These are phyloP conservation scores for Zaprionus camerounensis DNA, from an alignment of 1,140 invertebrate species.

Conservation along the genomic window DNA sequence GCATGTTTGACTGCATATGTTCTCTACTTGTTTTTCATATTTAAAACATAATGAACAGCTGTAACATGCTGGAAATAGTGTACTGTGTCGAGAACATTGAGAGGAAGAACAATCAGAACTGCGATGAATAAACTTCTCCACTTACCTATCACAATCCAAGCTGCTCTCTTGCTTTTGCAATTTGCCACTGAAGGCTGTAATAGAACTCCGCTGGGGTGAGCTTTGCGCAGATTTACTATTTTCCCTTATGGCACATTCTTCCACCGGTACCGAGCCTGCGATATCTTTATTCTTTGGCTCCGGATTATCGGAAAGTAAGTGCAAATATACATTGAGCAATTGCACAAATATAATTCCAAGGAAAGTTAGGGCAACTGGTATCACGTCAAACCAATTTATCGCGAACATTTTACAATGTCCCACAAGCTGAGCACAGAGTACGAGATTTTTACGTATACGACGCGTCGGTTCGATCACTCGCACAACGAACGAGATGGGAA, in stretches of 20 bases:
- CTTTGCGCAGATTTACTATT: slow-evolving; percentile 16
- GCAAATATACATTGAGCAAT: slow-evolving; percentile 69
- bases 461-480: slow-evolving; percentile 8
- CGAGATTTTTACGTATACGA: not conserved
- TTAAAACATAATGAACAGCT: slow-evolving; percentile 1
- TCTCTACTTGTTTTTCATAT: not conserved
- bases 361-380: slow-evolving; percentile 64
- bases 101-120: not conserved
- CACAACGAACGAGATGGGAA: slow-evolving; percentile 1
- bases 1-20: not conserved
- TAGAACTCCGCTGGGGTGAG: slow-evolving; percentile 19
- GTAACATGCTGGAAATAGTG: not conserved
- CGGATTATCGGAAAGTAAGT: slow-evolving; percentile 52
- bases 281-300: slow-evolving; percentile 41
- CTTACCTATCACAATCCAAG: slow-evolving; percentile 73
- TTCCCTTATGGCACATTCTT: slow-evolving; percentile 26
- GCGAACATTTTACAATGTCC: slow-evolving; percentile 50
- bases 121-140: slow-evolving; percentile 4
- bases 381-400: slow-evolving; percentile 73
- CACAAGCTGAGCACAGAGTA: slow-evolving; percentile 20
- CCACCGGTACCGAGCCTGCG: slow-evolving; percentile 5
- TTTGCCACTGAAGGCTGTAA: slow-evolving; percentile 57
- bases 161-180: slow-evolving; percentile 73
- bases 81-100: not conserved
- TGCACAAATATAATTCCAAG: slow-evolving; percentile 64